These are phyloP conservation scores for Harpagus bidentatus DNA, from an alignment of 2,113 vertebrate genomes.

Conservation along the genomic window DNA sequence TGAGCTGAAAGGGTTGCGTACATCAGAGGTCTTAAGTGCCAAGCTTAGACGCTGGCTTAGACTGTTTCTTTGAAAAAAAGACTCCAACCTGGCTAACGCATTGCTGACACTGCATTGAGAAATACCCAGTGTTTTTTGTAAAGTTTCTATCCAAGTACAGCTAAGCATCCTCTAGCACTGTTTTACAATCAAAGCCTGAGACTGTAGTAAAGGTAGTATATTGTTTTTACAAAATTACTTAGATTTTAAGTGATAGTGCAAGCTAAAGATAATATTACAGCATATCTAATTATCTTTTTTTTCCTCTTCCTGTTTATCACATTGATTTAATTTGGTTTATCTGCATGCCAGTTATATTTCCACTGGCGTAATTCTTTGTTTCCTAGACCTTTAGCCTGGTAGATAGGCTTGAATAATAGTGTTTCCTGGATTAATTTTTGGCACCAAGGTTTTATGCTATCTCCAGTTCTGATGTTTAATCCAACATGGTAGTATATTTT, in stretches of 20 bases:
- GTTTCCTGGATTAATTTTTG: conserved; percentile 48
- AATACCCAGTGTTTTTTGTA: neutral
- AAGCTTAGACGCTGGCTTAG: neutral
- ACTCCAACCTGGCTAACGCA: neutral
- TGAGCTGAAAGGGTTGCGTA: neutral
- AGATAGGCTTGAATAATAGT: conserved; percentile 14
- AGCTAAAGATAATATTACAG: neutral
- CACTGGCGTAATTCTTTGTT: neutral
- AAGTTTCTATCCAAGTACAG: neutral
- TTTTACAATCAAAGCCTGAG: neutral
- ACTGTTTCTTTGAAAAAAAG: neutral
- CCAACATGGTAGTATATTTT: neutral
- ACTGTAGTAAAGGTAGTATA: neutral
- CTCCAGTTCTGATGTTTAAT: neutral
- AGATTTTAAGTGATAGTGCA: neutral
- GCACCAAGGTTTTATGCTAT: neutral
- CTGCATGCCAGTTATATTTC: neutral
- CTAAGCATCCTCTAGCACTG: neutral
- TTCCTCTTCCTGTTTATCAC: neutral
- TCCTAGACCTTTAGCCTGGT: neutral
- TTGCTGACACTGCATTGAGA: neutral
- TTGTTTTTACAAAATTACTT: neutral
- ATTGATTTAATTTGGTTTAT: neutral
- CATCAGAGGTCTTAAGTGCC: neutral
- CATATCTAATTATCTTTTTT: neutral